Evolutionary conservation across 2,888 invertebrate species (phyloP).

Genomic region (Furcula furcula): DNA sequence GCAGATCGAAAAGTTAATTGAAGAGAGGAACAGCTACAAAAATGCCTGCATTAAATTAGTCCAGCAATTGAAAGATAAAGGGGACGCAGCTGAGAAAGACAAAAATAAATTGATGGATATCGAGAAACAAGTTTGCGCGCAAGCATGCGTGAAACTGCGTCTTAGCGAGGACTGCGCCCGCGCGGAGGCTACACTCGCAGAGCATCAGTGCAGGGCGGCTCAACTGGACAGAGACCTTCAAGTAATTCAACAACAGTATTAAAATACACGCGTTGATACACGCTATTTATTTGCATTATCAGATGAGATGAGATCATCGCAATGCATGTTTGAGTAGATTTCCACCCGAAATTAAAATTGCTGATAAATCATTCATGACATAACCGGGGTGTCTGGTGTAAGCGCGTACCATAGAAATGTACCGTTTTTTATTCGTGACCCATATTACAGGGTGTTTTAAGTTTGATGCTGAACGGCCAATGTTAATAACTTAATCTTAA

Average conservation of each 20-base stretch:
- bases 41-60: constrained; percentile 31
- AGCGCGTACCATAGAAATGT: too few relatives aligned
- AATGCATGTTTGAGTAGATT: not conserved
- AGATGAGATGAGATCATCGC: not conserved
- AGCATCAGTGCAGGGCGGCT: constrained; percentile 45
- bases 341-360: not conserved
- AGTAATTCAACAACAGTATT: constrained; percentile 28
- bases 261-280: constrained; percentile 1
- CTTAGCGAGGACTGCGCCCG: constrained; percentile 45
- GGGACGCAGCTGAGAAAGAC: constrained; percentile 36
- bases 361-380: too few relatives aligned
- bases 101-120: constrained; percentile 29
- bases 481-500: too few relatives aligned
- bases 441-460: too few relatives aligned
- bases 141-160: constrained; percentile 40
- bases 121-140: constrained; percentile 48
- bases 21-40: constrained; percentile 52
- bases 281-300: not conserved
- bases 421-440: too few relatives aligned
- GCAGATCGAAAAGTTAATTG: constrained; percentile 49
- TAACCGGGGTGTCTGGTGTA: too few relatives aligned
- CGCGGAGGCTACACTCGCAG: constrained; percentile 43
- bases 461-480: too few relatives aligned
- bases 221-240: constrained; percentile 61
- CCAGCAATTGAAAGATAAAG: constrained; percentile 33